Conservation (phyloP, 2,888 invertebrate species). For the Agrenia bidenticulata region DNA sequence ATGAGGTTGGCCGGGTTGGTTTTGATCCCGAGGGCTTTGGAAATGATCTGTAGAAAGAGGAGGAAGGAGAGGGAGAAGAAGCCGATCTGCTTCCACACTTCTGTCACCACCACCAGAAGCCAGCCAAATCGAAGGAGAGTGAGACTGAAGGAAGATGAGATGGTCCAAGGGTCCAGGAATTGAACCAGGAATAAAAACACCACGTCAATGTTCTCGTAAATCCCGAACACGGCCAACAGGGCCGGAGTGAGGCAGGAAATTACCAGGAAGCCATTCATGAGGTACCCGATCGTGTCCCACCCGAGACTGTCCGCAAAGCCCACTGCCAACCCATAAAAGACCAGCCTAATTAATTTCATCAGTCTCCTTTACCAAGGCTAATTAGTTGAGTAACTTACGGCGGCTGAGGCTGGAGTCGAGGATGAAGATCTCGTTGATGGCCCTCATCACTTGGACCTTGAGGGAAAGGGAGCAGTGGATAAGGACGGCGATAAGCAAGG, state of each 20-base stretch:
- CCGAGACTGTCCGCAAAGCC: conserved; percentile 7
- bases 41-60: conserved; percentile 8
- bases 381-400: conserved; percentile 1
- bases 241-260: conserved; percentile 3
- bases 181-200: neutral
- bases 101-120: conserved; percentile 1
- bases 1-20: neutral
- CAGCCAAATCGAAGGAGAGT: neutral
- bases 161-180: neutral
- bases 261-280: conserved; percentile 12
- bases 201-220: conserved; percentile 11
- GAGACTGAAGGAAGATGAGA: neutral
- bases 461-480: neutral
- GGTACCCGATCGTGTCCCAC: neutral
- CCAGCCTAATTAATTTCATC: too few species aligned
- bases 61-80: conserved; percentile 17
- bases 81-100: conserved; percentile 18
- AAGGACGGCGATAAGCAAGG: conserved; percentile 3
- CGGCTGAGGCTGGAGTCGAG: neutral
- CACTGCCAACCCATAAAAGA: neutral
- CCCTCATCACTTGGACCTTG: neutral
- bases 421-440: neutral
- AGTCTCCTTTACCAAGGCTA: too few species aligned
- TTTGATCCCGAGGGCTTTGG: conserved; percentile 11
- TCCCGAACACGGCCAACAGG: conserved; percentile 1